phyloP scores from a whole-genome alignment of 2,888 invertebrate species.

The Chloroclysta siterata region DNA sequence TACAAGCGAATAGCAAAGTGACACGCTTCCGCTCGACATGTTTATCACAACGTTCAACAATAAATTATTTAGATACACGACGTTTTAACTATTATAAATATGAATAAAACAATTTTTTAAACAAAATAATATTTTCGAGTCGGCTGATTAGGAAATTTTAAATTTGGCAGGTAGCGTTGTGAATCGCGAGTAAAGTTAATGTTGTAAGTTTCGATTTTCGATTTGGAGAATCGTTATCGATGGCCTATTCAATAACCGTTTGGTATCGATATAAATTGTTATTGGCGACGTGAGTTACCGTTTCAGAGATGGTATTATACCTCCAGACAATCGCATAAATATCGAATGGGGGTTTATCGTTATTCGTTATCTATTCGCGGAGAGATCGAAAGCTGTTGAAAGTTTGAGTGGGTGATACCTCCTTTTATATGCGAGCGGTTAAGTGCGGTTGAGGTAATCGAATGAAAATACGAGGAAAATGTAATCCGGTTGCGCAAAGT shows the following conservation, averaged over 20 bases:
- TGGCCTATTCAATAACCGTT: constrained; percentile 75
- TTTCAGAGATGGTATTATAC: constrained; percentile 73
- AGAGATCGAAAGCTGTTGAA: constrained; percentile 65
- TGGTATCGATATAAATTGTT: constrained; percentile 77
- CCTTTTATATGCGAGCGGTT: constrained; percentile 49
- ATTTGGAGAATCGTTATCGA: constrained; percentile 67
- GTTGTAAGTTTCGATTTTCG: constrained; percentile 53
- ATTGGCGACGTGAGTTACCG: constrained; percentile 79
- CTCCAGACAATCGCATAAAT: constrained; percentile 77
- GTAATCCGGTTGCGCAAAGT: constrained; percentile 32
- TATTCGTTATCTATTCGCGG: constrained; percentile 63
- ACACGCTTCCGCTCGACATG: constrained; percentile 46
- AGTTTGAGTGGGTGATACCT: constrained; percentile 62
- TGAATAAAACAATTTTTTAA: constrained; percentile 2
- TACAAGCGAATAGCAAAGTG: constrained; percentile 52
- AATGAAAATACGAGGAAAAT: constrained; percentile 37
- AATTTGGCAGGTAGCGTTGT: constrained; percentile 38
- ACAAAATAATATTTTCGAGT: constrained; percentile 1
- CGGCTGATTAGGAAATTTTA: constrained; percentile 5
- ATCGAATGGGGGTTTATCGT: constrained; percentile 69
- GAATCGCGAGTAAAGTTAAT: constrained; percentile 41
- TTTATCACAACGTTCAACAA: constrained; percentile 46
- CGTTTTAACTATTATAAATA: constrained; percentile 13
- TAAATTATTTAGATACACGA: constrained; percentile 64
- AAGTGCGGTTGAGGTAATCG: constrained; percentile 37